Base-by-base conservation (phyloP, 1,140 invertebrate genomes). In the Dendrolimus kikuchii region DNA sequence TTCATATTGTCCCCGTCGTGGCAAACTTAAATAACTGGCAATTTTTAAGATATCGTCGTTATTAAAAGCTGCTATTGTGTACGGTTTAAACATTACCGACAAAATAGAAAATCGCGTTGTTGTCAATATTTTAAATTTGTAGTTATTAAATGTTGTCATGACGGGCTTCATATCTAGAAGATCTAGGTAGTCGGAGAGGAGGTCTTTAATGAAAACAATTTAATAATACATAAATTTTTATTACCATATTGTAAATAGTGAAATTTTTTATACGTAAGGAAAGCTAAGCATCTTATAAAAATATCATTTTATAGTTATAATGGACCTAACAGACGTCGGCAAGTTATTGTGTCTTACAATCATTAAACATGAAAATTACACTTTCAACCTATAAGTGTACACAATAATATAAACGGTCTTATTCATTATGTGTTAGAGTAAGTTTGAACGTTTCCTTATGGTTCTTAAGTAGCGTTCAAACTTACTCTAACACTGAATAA, bases 251-350 rank as follows among this genome's bases (percentile, higher is more conserved):
- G 80, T 82, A 86, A 83, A 83, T 82, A 86, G 77, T 81, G 70
- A 64, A 74, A 80, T 73, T 74, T 76, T 77, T 73, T 69, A 66
- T 63, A 77, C 70, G 65, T 78, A 85, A 82, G 70, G 73, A 81
- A 83, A 82, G 82, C 82, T 82, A 86, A 86, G 82, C 82, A 75
- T 86, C 68, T 86, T 86, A 86, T 68, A 86, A 86, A 86, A 86
- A 86, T 86, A 85, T 80, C 61, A 53, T 69, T 74, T 74, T 62
- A 71, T 75, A 70, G 49, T 64, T 74, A 69, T 66, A 66, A 74
- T 77, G 75, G 74, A 79, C 74, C 69, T 66, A 72, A 75, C 59
- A 75, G 68, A 61, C 78, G 60, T 71, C 68, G 64, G 72, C 74
- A 74, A 80, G 68, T 72, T 69, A 65, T 62, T 51, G 58, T 69